These are phyloP conservation scores for Buceros bicornis DNA, from an alignment of 2,797 vertebrate species.

Conservation along the genomic window DNA sequence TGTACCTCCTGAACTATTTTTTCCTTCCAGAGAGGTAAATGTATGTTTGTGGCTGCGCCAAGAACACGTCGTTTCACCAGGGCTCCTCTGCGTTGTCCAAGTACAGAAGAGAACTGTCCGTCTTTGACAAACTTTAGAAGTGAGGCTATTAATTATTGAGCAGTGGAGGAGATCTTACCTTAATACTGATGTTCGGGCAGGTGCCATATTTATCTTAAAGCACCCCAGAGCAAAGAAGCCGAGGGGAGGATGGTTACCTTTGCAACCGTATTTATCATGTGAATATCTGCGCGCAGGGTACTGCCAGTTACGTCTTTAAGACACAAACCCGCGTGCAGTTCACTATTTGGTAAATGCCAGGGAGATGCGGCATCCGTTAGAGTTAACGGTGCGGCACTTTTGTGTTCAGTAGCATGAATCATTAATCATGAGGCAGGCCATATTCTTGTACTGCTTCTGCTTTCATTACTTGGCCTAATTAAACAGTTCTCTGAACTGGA, in stretches of 20 bases:
- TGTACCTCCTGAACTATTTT: not conserved
- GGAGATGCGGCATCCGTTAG: slow-evolving; percentile 91
- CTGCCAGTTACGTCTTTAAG: slow-evolving; percentile 82
- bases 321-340: slow-evolving; percentile 86
- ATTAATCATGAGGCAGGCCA: slow-evolving; percentile 99
- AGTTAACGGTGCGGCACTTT: slow-evolving; percentile 99
- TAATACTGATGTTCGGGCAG: slow-evolving; percentile 49
- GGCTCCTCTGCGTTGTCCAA: not conserved
- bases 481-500: slow-evolving; percentile 99
- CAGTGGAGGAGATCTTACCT: slow-evolving; percentile 29
- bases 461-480: slow-evolving; percentile 99
- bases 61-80: not conserved
- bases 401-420: slow-evolving; percentile 99
- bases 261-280: slow-evolving; percentile 78
- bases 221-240: slow-evolving; percentile 73
- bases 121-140: slow-evolving; percentile 48
- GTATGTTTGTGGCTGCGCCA: not conserved
- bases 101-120: not conserved
- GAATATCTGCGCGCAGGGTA: slow-evolving; percentile 80
- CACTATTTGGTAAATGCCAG: slow-evolving; percentile 96
- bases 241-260: slow-evolving; percentile 67
- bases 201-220: slow-evolving; percentile 75
- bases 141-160: slow-evolving; percentile 63
- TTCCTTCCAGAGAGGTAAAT: not conserved
- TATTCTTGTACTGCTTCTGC: slow-evolving; percentile 99